These are phyloP conservation scores for Anoura caudifer DNA, from an alignment of 2,113 vertebrate genomes.

Conservation along the genomic window DNA sequence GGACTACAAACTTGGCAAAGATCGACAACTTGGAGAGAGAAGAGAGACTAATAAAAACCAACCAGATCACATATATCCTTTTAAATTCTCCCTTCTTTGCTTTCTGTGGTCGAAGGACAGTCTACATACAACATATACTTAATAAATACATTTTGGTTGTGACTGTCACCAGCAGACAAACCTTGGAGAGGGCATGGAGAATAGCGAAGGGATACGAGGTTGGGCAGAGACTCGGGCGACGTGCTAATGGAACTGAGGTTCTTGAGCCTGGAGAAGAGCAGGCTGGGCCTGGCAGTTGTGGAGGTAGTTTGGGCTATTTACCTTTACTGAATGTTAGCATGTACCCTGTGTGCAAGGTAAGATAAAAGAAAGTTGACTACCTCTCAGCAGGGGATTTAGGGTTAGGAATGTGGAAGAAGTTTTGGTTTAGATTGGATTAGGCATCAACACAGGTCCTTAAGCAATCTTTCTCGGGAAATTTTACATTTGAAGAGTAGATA, in stretches of 20 bases:
- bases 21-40: neutral
- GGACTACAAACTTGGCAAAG: neutral
- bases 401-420: neutral
- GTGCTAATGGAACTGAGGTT: neutral
- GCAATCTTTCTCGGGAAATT: constrained; percentile 7
- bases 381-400: neutral
- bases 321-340: neutral
- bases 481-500: neutral
- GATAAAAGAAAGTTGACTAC: neutral
- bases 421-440: neutral
- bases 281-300: neutral
- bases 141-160: neutral
- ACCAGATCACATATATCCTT: neutral
- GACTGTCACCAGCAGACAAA: neutral
- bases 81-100: neutral
- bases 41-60: neutral
- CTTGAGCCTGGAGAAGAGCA: neutral
- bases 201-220: neutral
- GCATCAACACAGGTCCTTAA: neutral
- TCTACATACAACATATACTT: neutral
- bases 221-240: neutral
- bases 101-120: neutral
- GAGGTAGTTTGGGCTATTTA: neutral
- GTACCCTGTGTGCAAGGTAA: neutral
- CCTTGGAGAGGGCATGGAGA: neutral